Base-by-base conservation (phyloP, 2,797 vertebrate species). In the Fundulus diaphanus region DNA sequence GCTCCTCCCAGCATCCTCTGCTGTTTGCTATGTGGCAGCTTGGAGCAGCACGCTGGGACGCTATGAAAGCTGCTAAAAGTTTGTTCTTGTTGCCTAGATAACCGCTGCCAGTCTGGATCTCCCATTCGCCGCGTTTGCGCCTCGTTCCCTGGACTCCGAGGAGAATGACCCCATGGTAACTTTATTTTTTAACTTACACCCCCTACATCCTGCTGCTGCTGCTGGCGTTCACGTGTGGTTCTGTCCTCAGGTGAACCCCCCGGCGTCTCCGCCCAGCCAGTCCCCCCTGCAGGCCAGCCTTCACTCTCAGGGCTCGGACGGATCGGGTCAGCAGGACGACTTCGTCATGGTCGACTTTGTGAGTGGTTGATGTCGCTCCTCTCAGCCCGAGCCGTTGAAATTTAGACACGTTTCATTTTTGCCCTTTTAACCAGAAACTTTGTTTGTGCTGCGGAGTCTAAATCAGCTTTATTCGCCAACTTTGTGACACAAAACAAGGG, bases 311-410 rank as follows among this genome's bases (percentile, higher is more conserved):
- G 96, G 94, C 90, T 99, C 97, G 22, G 96, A 96, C 49, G 96
- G 96, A 70, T 97, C 96, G 3, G 96, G 95, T 54, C 96, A 95
- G 70, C 93, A 97, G 0, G 98, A 99, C 0, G 98, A 99, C 92
- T 99, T 99, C 7, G 98, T 99, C 77, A 98, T 99, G 97, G 94
- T 99, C 0, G 97, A 99, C 90, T 97, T 99, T 82, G 98, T 99
- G 95, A 91, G 98, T 95, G 37, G 3, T 3, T 5, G 13, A 51
- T 7, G 49, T 56, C 27, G 9, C 27, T 56, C 54, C 27, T 56
- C 29, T 56, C 54, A 29, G 54, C 5, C 54, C 11, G 29, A 29
- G 3, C 54, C 29, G 11, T 56, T 29, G 54, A 56, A 29, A 29
- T 56, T 15, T n/a, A 29, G 3, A 56, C 11, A 29, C n/a, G 0